Conservation (phyloP, 2,888 invertebrate species). For the Drosophila mimica region DNA sequence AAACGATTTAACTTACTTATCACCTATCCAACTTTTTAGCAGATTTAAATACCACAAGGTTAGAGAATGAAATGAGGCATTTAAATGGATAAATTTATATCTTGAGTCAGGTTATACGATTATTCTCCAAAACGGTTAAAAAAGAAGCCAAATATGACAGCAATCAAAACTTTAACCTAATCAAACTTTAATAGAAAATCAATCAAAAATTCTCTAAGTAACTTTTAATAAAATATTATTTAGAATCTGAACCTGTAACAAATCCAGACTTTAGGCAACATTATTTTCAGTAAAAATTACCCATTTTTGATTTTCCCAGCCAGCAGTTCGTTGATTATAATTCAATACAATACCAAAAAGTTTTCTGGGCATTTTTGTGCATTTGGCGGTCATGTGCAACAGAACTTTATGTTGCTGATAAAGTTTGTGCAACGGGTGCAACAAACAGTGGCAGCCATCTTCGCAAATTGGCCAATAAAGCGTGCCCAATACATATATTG, state of each 20-base stretch:
- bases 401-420: constrained; percentile 32
- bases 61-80: no score
- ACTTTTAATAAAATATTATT: background rate
- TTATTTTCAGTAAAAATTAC: background rate
- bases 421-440: constrained; percentile 42
- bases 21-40: no score
- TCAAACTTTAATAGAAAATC: background rate
- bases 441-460: constrained; percentile 30
- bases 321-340: background rate
- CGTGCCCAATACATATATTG: constrained; percentile 63
- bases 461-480: constrained; percentile 73
- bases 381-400: constrained; percentile 17
- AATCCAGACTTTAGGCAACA: background rate
- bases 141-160: background rate
- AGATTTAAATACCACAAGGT: no score
- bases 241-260: background rate
- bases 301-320: background rate
- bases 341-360: constrained; percentile 9
- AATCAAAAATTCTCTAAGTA: background rate
- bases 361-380: background rate
- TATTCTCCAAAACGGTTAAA: background rate
- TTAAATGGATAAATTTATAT: no score
- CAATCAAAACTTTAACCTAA: background rate
- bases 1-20: no score
- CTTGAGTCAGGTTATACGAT: background rate